phyloP scores from a whole-genome alignment of 2,797 vertebrate species.

The Malurus splendens region DNA sequence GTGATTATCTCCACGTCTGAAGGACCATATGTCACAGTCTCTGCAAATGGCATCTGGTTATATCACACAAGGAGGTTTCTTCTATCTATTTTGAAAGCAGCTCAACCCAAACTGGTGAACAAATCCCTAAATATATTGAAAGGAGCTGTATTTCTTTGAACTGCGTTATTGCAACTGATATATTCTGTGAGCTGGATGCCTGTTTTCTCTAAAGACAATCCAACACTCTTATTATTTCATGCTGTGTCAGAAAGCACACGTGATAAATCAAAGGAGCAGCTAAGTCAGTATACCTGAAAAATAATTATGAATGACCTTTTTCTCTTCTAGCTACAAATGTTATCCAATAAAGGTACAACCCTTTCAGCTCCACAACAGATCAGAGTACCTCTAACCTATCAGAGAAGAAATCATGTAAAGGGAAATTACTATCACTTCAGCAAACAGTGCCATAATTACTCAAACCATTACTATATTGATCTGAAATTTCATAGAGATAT shows the following conservation, averaged over 20 bases:
- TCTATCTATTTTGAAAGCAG: conserved; percentile 44
- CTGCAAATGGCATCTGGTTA: conserved; percentile 50
- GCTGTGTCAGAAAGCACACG: neutral
- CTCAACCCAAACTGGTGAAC: conserved; percentile 42
- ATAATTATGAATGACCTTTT: conserved; percentile 53
- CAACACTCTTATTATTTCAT: neutral
- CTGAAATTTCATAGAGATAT: neutral
- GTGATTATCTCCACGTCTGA: conserved; percentile 58
- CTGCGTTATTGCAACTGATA: conserved; percentile 24
- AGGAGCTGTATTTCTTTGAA: conserved; percentile 29
- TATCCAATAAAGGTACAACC: neutral
- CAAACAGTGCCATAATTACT: neutral
- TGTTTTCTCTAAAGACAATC: conserved; percentile 11
- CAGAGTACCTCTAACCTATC: neutral
- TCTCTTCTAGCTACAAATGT: conserved; percentile 4
- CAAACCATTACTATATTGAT: neutral
- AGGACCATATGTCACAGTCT: conserved; percentile 57
- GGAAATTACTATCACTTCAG: neutral
- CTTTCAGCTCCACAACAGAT: neutral
- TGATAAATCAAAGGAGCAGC: conserved; percentile 20
- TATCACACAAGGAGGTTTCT: conserved; percentile 38
- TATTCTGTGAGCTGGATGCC: neutral
- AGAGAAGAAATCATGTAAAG: neutral
- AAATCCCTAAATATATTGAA: conserved; percentile 42
- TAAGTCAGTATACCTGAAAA: conserved; percentile 3